Base-by-base conservation (phyloP, 2,888 invertebrate species). In the Dorcus parallelipipedus region DNA sequence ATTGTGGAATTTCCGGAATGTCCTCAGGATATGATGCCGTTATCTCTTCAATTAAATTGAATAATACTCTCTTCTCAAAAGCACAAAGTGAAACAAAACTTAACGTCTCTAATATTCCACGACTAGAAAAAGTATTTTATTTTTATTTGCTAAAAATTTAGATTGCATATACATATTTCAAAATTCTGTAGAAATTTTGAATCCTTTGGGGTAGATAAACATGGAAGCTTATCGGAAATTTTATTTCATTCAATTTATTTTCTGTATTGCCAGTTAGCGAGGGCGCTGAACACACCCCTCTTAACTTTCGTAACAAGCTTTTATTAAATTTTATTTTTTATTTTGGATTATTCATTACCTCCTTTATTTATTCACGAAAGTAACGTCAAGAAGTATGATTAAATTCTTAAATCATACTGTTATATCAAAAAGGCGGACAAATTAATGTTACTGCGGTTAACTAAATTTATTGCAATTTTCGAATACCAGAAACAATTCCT, bases 161-260 rank as follows among this genome's bases (percentile, higher is more conserved):
- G 26, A 33, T 33, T 7, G 26, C 26, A 7, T 33, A 33, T 33
- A 7, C 6, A 33, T 33, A 33, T 33, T 33, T 33, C 6, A 0
- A 33, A 33, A 20, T 23, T 17, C 45, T 20, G 45, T 20, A 17
- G 9, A 45, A 45, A 45, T 45, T 50, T 58, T 52, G 17, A 14
- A 41, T 52, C 43, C 50, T 40, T 41, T 43, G 39, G 20, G 50
- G 53, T 39, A 49, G 48, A 49, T 26, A 49, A 26, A 38, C 14
- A 51, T 20, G 38, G 51, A 60, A 54, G 63, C 63, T 68, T 69
- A 69, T 69, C 67, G 68, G 69, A 69, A 70, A 71, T 70, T 67
- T 67, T 68, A 68, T 61, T 68, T 71, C 67, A 73, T 72, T 70
- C 68, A 72, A 73, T 73, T 72, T 73, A 73, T 70, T 69, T 67